Evolutionary conservation across 2,888 invertebrate species (phyloP).

Genomic region (Tetanocera ferruginea): DNA sequence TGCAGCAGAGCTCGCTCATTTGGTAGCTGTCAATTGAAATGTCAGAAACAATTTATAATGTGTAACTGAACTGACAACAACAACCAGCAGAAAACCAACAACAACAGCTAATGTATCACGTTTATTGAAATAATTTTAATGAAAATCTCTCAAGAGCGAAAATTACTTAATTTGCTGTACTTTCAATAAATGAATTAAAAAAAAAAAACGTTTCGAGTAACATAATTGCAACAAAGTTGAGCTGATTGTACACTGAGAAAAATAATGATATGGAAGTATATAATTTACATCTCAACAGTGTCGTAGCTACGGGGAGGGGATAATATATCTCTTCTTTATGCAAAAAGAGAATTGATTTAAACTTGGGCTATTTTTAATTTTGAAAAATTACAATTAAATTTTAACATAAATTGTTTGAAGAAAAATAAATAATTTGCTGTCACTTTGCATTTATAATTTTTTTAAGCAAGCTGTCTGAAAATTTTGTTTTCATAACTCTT

Average conservation of each 20-base stretch:
- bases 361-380: too few relatives aligned
- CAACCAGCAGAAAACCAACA: conserved; percentile 8
- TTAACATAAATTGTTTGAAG: too few relatives aligned
- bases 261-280: not conserved
- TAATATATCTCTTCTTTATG: too few relatives aligned
- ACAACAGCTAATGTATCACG: conserved; percentile 50
- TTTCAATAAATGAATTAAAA: conserved; percentile 25
- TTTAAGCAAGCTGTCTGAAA: too few relatives aligned
- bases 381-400: too few relatives aligned
- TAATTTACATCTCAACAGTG: too few relatives aligned
- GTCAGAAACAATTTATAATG: conserved; percentile 65
- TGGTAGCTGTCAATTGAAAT: conserved; percentile 65
- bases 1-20: conserved; percentile 51
- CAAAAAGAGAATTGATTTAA: too few relatives aligned
- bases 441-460: too few relatives aligned
- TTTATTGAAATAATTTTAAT: conserved; percentile 51
- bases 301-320: too few relatives aligned
- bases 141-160: conserved; percentile 40
- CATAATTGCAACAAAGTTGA: not conserved
- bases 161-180: not conserved
- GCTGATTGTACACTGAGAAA: not conserved
- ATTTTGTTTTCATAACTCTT: too few relatives aligned
- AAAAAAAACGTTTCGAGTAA: conserved; percentile 8
- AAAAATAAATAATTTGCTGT: too few relatives aligned
- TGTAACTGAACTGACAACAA: conserved; percentile 45